Evolutionary conservation across 2,797 vertebrate species (phyloP), one percentile per base, ranked within the genome.

Genomic region (Characodon lateralis): DNA sequence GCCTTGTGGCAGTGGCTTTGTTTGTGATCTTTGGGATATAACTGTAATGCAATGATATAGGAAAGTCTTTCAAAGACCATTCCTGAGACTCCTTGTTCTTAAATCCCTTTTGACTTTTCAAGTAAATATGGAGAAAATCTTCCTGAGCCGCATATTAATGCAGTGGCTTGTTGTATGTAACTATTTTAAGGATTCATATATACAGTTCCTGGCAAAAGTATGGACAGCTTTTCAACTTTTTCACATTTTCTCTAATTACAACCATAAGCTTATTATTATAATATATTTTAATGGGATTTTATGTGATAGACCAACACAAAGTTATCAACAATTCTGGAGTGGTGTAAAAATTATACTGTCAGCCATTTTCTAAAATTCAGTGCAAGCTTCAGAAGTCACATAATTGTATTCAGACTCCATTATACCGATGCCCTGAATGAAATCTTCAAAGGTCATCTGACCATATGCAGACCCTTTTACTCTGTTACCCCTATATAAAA

Each of bases 21-120:
- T 73, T 86, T 82, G 86, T 88, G 81, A 85, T 88, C 68, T 83
- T 58, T 84, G 55, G 55, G 69, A 59, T 72, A 28, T 72, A 76
- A 65, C 35, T 76, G 72, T 50, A 26, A 58, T 51, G 61, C 58
- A 65, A 69, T 77, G 43, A 69, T 77, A 58, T 72, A 88, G 76
- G 86, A 72, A 65, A 73, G 55, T 63, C 66, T 77, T 76, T 84
- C 83, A 78, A 74, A 76, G 76, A 70, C 77, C 77, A 73, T 10
- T 66, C 63, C 63, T 66, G 2, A 66, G 39, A 81, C 46, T 7
- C 63, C 78, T 78, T 68, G 74, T 41, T 43, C 8, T 70, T 24
- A 76, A 86, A 35, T 59, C 69, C 14, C 74, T 78, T 43, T 59
- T 66, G 73, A 76, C 70, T 35, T 73, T 28, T 59, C 43, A 48